Evolutionary conservation across 2,113 vertebrate species (phyloP), one percentile per base, ranked within the genome.

Genomic region (Ctenodactylus gundi): DNA sequence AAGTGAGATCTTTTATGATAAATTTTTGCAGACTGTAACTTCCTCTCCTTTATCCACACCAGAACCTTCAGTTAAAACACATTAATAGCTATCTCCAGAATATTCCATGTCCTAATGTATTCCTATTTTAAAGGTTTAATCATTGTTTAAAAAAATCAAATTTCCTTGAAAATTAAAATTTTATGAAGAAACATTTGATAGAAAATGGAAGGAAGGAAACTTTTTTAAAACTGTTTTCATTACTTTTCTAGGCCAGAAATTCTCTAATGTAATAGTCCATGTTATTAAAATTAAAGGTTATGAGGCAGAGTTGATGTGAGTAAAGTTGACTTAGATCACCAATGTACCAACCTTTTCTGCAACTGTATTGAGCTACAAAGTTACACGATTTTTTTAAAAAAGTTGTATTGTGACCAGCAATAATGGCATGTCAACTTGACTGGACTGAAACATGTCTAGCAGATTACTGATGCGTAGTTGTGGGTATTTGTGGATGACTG

Each of bases 91-190:
- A 58, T 36, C 58, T 84, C 21, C 15, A 75, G 81, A 81, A 72
- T 64, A 62, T 25, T 36, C 46, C 46, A 80, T 18, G 18, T 34
- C 41, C 34, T 70, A 34, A 31, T 44, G 6, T 39, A 76, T 11
- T 70, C 57, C 23, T 58, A 55, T 75, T 78, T 64, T 68, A 51
- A 93, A 91, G 23, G 2, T 78, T 87, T 88, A 51, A 60, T 68
- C 29, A 34, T 5, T 44, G 14, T 55, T 93, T 89, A 80, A 65
- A 80, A 65, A 94, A 60, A 72, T 82, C 17, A 46, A 64, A 93
- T 95, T 85, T 88, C 49, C 55, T 70, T 75, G 11, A 31, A 92
- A 90, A 81, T 58, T 78, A 75, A 34, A 25, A 85, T 58, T 94
- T 75, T 10, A 34, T 93, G 27, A 93, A 13, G 21, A 15, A 5